Evolutionary conservation across 2,113 vertebrate species (phyloP).

Genomic region (Cyphomyrus discorhynchus): DNA sequence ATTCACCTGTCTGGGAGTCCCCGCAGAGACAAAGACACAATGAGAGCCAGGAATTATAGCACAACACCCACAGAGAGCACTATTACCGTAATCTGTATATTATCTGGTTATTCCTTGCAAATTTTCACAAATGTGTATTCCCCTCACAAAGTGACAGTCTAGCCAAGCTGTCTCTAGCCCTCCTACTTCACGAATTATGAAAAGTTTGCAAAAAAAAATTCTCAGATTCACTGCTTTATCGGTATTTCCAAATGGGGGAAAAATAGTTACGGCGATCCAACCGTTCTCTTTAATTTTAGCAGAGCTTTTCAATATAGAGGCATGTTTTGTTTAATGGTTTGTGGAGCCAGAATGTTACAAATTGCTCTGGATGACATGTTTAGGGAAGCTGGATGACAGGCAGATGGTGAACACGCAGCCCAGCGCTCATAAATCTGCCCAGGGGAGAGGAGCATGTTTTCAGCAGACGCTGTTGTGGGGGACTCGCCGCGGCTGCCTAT

Average conservation of each 20-base stretch:
- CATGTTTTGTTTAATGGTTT: constrained; percentile 17
- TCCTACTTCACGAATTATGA: neutral
- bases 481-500: neutral
- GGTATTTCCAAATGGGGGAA: neutral
- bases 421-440: constrained; percentile 13
- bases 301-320: neutral
- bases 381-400: constrained; percentile 18
- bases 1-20: neutral
- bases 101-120: neutral
- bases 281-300: constrained; percentile 17
- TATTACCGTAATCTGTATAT: neutral
- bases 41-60: neutral
- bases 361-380: constrained; percentile 18
- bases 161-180: neutral
- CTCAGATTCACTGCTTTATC: neutral
- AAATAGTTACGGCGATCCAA: neutral
- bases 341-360: constrained; percentile 17
- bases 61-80: neutral
- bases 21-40: neutral
- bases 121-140: neutral
- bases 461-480: constrained; percentile 7
- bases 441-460: constrained; percentile 7
- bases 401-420: constrained; percentile 13
- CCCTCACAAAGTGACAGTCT: neutral
- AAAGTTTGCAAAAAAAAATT: neutral